These are phyloP conservation scores for Dendronephthya gigantea DNA, from an alignment of 64 coral and sea anemone genomes.

Conservation along the genomic window DNA sequence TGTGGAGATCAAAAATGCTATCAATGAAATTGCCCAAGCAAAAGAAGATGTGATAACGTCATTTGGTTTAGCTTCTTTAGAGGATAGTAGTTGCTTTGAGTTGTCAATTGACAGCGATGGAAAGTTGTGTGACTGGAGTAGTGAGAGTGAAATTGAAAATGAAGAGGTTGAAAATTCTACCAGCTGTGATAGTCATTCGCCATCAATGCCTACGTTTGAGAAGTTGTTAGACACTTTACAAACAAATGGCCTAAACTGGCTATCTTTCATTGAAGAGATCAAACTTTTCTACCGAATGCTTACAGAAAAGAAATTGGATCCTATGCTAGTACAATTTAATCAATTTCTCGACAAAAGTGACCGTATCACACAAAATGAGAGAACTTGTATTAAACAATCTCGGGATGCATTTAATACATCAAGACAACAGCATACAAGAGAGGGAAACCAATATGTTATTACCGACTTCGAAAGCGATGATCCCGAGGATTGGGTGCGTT, in stretches of 20 bases:
- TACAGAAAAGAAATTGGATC: constrained; percentile 15
- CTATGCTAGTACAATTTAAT: constrained; percentile 1
- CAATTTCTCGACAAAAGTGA: neutral
- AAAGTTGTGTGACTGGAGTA: constrained; percentile 25
- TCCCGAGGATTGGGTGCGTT: neutral
- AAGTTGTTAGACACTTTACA: neutral
- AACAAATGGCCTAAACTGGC: constrained; percentile 25
- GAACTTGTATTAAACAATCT: constrained; percentile 13
- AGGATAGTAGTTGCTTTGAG: neutral
- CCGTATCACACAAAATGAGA: neutral
- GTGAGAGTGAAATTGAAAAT: constrained; percentile 10
- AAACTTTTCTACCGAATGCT: neutral
- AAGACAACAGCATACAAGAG: neutral
- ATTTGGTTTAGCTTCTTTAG: neutral
- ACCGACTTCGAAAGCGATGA: neutral
- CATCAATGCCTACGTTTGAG: neutral
- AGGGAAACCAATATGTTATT: neutral
- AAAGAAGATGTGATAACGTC: constrained; percentile 19
- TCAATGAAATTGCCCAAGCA: constrained; percentile 33
- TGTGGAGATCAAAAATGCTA: constrained; percentile 12
- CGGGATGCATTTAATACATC: neutral
- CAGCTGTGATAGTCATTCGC: neutral
- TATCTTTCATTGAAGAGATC: constrained; percentile 34
- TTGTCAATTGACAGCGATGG: constrained; percentile 23
- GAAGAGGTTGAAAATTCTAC: neutral